These are phyloP conservation scores for Rattus norvegicus DNA, from an alignment of 2,113 vertebrate genomes.

Conservation along the genomic window GRCr8 NC_086039.1:28766001-28766500, in stretches of 20 bases:
- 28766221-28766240: slow-evolving; percentile 9
- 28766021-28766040: slow-evolving; percentile 61
- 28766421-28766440: neutral
- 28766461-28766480: neutral
- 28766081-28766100: slow-evolving; percentile 21
- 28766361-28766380: neutral
- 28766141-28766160: neutral
- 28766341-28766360: neutral
- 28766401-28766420: neutral
- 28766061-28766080: slow-evolving; percentile 56
- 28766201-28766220: neutral
- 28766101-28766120: neutral
- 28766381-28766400: neutral
- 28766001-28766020: slow-evolving; percentile 62
- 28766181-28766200: no score
- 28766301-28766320: neutral
- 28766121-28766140: neutral
- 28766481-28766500: neutral
- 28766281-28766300: neutral
- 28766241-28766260: neutral
- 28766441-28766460: neutral
- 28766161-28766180: neutral
- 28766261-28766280: slow-evolving; percentile 6
- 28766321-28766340: slow-evolving; percentile 12
- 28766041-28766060: slow-evolving; percentile 49